Evolutionary conservation across 2,797 vertebrate genomes (phyloP), one percentile per base, ranked within the genome.

Genomic region (Dermochelys coriacea): DNA sequence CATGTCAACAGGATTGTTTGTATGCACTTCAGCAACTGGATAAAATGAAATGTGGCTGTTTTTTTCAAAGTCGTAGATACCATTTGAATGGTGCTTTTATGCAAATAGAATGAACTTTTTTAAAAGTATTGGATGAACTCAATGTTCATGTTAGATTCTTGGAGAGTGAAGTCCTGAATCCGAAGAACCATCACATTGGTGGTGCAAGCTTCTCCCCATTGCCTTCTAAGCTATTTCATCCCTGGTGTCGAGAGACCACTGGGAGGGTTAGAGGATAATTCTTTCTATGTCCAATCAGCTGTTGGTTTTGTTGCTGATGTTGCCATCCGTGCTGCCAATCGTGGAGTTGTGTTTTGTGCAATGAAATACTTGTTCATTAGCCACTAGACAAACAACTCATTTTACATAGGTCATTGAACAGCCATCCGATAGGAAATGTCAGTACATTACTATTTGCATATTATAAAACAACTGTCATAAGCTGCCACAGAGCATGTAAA

Each of bases 281-380:
- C 82, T 64, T 88, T 54, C 57, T 50, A 29, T 16, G 25, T 0
- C 1, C 55, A 75, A 34, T 54, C 61, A 91, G 78, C 37, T 27
- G 59, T 93, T 86, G 54, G 51, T 86, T 51, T 91, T 68, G 87
- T 75, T 49, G 31, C 37, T 90, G 37, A 6, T 87, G 23, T 2
- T 91, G 14, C 52, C 21, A 54, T 85, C 57, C 29, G 9, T 55
- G 16, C 6, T 82, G 12, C 47, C 82, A 74, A 18, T 9, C 85
- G 82, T 82, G 85, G 16, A 55, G 18, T 1, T 61, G 25, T 47
- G n/a, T 59, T 91, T 64, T 86, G 34, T 74, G 64, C 27, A 59
- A 18, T 45, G 64, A 93, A 83, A 82, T 49, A 88, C 0, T 41
- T 50, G 80, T 90, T 96, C 52, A 81, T 94, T 95, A 94, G 41